These are phyloP conservation scores for Anorthoa munda DNA, from an alignment of 2,888 invertebrate species.

Conservation along the genomic window DNA sequence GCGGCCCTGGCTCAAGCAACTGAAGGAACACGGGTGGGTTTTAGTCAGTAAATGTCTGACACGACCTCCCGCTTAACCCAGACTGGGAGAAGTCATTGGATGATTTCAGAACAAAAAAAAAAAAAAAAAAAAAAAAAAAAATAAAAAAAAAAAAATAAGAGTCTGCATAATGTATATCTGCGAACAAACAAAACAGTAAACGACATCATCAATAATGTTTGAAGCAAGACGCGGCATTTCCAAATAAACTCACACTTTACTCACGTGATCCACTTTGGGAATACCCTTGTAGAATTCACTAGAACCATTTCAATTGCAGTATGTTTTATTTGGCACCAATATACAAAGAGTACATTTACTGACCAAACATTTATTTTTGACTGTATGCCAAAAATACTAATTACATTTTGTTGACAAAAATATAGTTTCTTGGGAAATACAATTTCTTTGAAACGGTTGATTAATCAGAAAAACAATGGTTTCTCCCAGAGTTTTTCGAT, in stretches of 20 bases:
- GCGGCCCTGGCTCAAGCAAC: too few species aligned
- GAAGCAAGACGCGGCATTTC: not conserved
- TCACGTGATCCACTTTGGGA: not conserved
- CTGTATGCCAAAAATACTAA: constrained; percentile 19
- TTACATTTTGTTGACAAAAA: constrained; percentile 22
- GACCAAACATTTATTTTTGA: constrained; percentile 20
- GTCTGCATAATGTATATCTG: too few species aligned
- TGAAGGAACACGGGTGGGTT: too few species aligned
- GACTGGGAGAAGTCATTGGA: too few species aligned
- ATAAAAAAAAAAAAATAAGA: too few species aligned
- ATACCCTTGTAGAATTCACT: not conserved
- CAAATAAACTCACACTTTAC: not conserved
- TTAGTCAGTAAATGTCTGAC: too few species aligned
- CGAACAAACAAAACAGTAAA: too few species aligned
- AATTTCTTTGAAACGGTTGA: not conserved
- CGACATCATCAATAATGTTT: too few species aligned
- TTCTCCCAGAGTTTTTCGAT: not conserved
- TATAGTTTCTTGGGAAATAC: constrained; percentile 9
- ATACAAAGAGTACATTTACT: not conserved
- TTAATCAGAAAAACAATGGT: constrained; percentile 8
- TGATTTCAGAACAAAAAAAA: too few species aligned
- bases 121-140: too few species aligned
- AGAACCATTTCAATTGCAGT: not conserved
- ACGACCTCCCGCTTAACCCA: too few species aligned
- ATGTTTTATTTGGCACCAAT: constrained; percentile 25